Evolutionary conservation across 2,888 invertebrate genomes (phyloP), one percentile per base, ranked within the genome.

Genomic region (Cinara cedri): DNA sequence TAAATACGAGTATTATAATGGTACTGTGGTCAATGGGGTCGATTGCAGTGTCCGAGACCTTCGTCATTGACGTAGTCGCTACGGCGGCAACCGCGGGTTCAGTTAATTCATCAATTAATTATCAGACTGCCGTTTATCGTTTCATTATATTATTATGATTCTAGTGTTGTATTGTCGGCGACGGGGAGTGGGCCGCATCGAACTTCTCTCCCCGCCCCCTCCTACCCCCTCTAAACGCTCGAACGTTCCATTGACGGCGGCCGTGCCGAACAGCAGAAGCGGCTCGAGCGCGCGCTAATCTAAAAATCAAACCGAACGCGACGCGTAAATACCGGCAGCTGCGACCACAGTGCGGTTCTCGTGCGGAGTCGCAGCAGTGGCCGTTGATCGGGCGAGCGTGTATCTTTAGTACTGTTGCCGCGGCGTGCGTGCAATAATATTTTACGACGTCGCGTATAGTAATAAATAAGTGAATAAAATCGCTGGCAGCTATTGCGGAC

Each of bases 101-200:
- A 65, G 55, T 70, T 66, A 70, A 70, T 60, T 70, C 60, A 78
- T 55, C 78, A 78, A 78, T 78, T 78, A 78, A 34, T 34, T 34
- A 6, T 34, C 34, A 6, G 49, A 34, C 68, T 26, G 60, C 49
- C 78, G 78, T 68, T 60, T 42, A 57, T 78, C 63, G 60, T 70
- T 78, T 60, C 78, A 51, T 78, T 60, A 60, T 11, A 68, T 60
- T 68, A 51, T 78, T 60, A 60, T 11, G 78, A 78, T 57, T 76
- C 76, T 26, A 76, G 46, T 42, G 66, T 8, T 19, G 72, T 57
- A 49, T 49, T 49, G 72, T 21, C 72, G 24, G 1, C 72, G 62
- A 3, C 63, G 21, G 44, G 62, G 19, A 65, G 54, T 46, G 55
- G 42, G 55, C n/a, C 66, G 66, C 34, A n/a, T n/a, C n/a, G n/a